Conservation (phyloP, 2,113 vertebrate genomes). For the Alaudala cheleensis region DNA sequence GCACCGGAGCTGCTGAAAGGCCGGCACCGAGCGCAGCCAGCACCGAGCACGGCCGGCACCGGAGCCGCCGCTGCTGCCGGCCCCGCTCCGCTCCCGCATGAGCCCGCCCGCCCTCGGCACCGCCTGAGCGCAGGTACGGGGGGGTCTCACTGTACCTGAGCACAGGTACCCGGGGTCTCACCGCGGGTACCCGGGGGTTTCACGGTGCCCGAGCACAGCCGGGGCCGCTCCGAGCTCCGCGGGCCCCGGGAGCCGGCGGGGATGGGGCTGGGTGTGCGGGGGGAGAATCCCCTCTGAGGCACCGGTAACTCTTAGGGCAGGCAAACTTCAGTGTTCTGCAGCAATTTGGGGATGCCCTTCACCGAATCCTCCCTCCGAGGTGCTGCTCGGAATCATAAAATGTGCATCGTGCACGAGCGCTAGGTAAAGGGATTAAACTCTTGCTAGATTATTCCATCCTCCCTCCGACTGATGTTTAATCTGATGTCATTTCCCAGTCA, state of each 20-base stretch:
- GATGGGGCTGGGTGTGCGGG: neutral
- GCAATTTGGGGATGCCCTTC: slow-evolving; percentile 36
- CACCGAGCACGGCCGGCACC: too few relatives aligned
- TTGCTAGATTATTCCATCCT: slow-evolving; percentile 61
- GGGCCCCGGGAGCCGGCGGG: neutral
- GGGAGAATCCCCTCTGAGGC: neutral
- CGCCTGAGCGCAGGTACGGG: neutral
- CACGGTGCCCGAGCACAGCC: slow-evolving; percentile 18
- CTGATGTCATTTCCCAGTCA: slow-evolving; percentile 34
- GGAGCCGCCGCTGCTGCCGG: neutral
- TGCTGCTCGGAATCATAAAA: neutral
- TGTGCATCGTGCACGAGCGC: neutral
- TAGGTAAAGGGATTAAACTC: slow-evolving; percentile 61
- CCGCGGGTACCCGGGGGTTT: too few relatives aligned
- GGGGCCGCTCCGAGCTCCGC: neutral
- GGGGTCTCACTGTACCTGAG: neutral
- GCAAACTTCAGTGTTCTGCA: slow-evolving; percentile 67
- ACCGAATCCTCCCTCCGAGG: neutral
- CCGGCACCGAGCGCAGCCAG: too few relatives aligned
- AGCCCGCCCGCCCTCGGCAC: neutral
- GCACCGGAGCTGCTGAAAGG: too few relatives aligned
- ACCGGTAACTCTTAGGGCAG: neutral
- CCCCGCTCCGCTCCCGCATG: neutral
- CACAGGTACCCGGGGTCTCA: neutral
- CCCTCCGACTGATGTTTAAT: slow-evolving; percentile 38